Evolutionary conservation across 2,797 vertebrate genomes (phyloP), one percentile per base, ranked within the genome.

Genomic region (Momotus momota): DNA sequence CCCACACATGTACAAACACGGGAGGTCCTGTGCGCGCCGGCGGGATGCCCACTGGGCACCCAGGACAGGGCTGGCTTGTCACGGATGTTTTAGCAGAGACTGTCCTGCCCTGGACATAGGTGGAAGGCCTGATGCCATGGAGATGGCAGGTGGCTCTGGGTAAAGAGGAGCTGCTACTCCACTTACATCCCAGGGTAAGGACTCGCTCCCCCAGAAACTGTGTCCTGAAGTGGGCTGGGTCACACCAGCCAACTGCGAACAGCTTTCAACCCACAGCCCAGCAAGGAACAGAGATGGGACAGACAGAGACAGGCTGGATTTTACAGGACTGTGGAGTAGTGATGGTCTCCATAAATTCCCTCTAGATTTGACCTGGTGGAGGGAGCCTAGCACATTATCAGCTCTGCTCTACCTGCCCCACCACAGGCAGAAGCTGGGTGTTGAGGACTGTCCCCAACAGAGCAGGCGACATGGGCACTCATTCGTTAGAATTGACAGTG

Each of bases 361-460:
- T 58, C 54, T 17, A 74, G 33, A 67, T 83, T 89, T 69, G 54
- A 52, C 26, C 41, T 38, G 49, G 16, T 65, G 80, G 52, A 66
- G 26, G 35, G 43, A 77, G 33, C 41, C 17, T 35, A 48, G 45
- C 69, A 61, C 6, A 2, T 13, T 43, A 55, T 6, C 49, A 1
- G 2, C 54, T 73, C 55, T 64, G 61, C 41, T 88, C 43, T n/a
- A 31, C 67, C 31, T 48, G 27, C 14, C 8, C 23, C 22, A 31
- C 27, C 38, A 10, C 45, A 27, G n/a, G 49, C 51, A 85, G 66
- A n/a, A 14, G 40, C 61, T 43, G 3, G 12, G 25, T 21, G n/a
- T 2, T 31, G 43, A 33, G 66, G 43, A 51, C 72, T 19, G 35
- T 31, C 55, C 29, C 43, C 3, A 0, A 1, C 0, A 12, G 10